Evolutionary conservation across 2,888 invertebrate species (phyloP), one percentile per base, ranked within the genome.

Genomic region (Ptilodon capucinus): DNA sequence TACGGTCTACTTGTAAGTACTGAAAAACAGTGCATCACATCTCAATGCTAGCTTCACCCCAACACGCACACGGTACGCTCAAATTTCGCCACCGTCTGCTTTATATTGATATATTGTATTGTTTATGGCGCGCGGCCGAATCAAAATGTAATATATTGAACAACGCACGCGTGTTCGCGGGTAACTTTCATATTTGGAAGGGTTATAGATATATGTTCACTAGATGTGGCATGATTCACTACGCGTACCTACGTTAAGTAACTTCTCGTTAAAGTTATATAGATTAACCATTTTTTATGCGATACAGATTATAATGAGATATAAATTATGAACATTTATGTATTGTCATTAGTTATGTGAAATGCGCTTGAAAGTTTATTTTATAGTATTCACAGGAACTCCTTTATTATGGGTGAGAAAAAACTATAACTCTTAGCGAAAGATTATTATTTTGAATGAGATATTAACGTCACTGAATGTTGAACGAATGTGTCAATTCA

Each of bases 81-180:
- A 88, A 89, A 90, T 90, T 91, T 90, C 89, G 87, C 90, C 89
- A 89, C 91, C 90, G 90, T 90, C 86, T 88, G 89, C 86, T 84
- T 86, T 86, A 88, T 89, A 89, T 89, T 91, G 91, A 91, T 91
- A 91, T 89, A 91, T 91, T 87, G 90, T 91, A 89, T 90, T 91
- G 90, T 91, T 91, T 91, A 91, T 90, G 86, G 90, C 84, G 82
- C 87, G 82, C 87, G 86, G 85, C 88, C 88, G 84, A 90, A 91
- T 91, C 91, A 91, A 91, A 91, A 91, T 78, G 85, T 90, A 89
- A 91, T 91, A 89, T 90, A 91, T 89, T 81, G 86, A 79, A 77
- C 82, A 76, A 75, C 82, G 81, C 80, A 81, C 77, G 86, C 82
- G 76, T 84, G 86, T 79, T 82, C 82, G 82, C 86, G 82, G 84